These are phyloP conservation scores for Exephanes ischioxanthus DNA, from an alignment of 2,888 invertebrate species.

Conservation along the genomic window DNA sequence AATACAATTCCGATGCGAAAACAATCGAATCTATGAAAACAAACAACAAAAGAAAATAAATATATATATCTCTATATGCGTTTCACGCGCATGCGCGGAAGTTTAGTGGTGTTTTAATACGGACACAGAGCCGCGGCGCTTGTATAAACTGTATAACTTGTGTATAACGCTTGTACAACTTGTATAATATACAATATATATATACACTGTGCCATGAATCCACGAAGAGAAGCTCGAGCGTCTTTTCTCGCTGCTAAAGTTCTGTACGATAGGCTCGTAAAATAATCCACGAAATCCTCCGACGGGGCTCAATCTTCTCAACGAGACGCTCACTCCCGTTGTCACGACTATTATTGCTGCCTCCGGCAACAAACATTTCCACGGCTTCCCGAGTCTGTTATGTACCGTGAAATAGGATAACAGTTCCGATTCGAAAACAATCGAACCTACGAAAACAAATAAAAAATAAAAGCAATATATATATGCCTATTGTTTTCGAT, in stretches of 20 bases:
- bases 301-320: constrained; percentile 53
- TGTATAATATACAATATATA: too few species aligned
- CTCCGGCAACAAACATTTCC: constrained; percentile 15
- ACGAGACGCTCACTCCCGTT: constrained; percentile 47
- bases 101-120: constrained; percentile 53
- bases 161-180: too few species aligned
- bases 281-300: constrained; percentile 51
- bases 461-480: neutral
- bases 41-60: constrained; percentile 16
- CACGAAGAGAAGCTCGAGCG: neutral
- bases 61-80: neutral
- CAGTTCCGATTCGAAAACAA: constrained; percentile 21
- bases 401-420: neutral
- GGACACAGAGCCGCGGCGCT: constrained; percentile 36
- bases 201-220: too few species aligned
- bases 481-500: constrained; percentile 37
- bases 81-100: constrained; percentile 41
- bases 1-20: constrained; percentile 1
- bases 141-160: too few species aligned
- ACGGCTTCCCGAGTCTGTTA: constrained; percentile 12
- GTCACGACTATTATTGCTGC: neutral
- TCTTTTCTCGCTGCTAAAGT: neutral
- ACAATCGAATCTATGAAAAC: constrained; percentile 30
- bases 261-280: constrained; percentile 32
- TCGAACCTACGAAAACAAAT: neutral